These are phyloP conservation scores for Mesitornis unicolor DNA, from an alignment of 2,113 vertebrate species.

Conservation along the genomic window DNA sequence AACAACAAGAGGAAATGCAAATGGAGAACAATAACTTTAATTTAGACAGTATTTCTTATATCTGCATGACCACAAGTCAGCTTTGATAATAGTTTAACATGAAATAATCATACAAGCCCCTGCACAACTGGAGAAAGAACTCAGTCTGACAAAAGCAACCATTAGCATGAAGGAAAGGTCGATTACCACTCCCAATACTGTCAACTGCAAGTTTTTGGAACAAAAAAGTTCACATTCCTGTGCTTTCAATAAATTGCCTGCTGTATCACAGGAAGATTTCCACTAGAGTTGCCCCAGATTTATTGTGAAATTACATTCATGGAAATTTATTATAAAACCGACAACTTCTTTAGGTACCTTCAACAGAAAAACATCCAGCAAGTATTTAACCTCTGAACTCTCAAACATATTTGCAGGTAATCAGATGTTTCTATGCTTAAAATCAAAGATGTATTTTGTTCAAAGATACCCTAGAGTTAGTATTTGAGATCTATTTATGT, in stretches of 20 bases:
- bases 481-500: not conserved
- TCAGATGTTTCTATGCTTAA: not conserved
- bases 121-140: not conserved
- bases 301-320: not conserved
- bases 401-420: not conserved
- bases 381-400: not conserved
- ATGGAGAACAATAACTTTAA: not conserved
- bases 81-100: not conserved
- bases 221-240: not conserved
- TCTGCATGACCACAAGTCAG: not conserved
- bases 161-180: not conserved
- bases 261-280: not conserved
- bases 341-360: not conserved
- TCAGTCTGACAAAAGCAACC: not conserved
- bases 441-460: not conserved
- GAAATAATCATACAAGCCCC: not conserved
- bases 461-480: not conserved
- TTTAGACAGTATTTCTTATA: not conserved
- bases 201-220: not conserved
- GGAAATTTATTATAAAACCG: not conserved
- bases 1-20: not conserved
- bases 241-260: not conserved
- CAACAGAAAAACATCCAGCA: not conserved
- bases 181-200: not conserved
- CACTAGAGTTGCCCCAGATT: not conserved